Percentiles rank a stretch among this genome's conserved stretches.
phyloP scores from a whole-genome alignment of 1,140 invertebrate genomes.

The Pogonomyrmex californicus region DNA sequence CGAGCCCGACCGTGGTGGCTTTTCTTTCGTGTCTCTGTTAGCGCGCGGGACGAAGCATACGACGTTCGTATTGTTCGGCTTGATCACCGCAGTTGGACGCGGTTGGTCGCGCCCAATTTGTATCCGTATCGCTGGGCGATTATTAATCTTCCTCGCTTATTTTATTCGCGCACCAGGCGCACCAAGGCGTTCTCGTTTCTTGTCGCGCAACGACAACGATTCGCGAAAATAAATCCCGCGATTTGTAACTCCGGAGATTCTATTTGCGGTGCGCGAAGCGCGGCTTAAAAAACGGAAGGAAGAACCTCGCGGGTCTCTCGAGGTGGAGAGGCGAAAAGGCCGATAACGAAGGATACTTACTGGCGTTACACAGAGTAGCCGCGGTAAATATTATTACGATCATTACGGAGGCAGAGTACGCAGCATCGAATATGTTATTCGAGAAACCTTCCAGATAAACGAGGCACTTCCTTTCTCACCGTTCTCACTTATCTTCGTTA shows the following conservation, averaged over 20 bases:
- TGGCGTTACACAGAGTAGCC: slow-evolving; percentile 48
- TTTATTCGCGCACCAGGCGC: slow-evolving; percentile 23
- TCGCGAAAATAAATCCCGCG: slow-evolving; percentile 13
- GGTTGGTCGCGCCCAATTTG: slow-evolving; percentile 15
- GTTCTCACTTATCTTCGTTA: slow-evolving; percentile 64
- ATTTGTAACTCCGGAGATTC: slow-evolving; percentile 37
- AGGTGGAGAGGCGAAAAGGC: slow-evolving; percentile 64
- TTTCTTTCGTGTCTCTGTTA: slow-evolving; percentile 50
- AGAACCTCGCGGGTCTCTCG: slow-evolving; percentile 48
- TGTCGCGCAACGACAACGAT: neutral
- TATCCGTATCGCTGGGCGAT: slow-evolving; percentile 12
- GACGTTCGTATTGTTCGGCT: slow-evolving; percentile 41
- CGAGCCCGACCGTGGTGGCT: slow-evolving; percentile 13
- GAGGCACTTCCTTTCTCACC: slow-evolving; percentile 63
- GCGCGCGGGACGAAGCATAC: slow-evolving; percentile 22
- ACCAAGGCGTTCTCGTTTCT: neutral
- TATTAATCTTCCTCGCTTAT: slow-evolving; percentile 21
- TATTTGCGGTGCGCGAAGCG: slow-evolving; percentile 16
- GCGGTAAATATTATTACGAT: slow-evolving; percentile 64
- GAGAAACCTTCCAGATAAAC: slow-evolving; percentile 61
- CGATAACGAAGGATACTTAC: slow-evolving; percentile 63
- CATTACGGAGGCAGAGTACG: slow-evolving; percentile 51
- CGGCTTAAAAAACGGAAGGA: slow-evolving; percentile 27
- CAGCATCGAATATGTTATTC: slow-evolving; percentile 62
- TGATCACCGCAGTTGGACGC: slow-evolving; percentile 25